A percentile compares a stretch with the other conserved stretches of the same genome.
phyloP scores from a whole-genome alignment of 2,888 invertebrate genomes.

The Tachina fera region DNA sequence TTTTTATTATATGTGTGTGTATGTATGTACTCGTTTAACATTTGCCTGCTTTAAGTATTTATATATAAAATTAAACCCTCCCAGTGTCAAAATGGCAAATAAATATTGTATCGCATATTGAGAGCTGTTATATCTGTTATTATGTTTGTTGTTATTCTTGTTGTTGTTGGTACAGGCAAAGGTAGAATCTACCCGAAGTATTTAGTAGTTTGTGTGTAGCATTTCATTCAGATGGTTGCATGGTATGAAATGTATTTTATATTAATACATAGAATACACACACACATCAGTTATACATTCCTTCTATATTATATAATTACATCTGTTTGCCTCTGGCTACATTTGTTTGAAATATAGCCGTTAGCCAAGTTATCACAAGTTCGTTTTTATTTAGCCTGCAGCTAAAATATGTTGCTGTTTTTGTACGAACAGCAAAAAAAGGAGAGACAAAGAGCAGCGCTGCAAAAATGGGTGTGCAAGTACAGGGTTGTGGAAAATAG shows the following conservation, averaged over 20 bases:
- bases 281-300: constrained; percentile 17
- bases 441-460: constrained; percentile 23
- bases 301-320: constrained; percentile 77
- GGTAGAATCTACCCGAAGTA: constrained; percentile 38
- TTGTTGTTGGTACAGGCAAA: constrained; percentile 46
- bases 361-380: constrained; percentile 82
- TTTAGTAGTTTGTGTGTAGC: constrained; percentile 30
- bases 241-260: constrained; percentile 32
- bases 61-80: constrained; percentile 27
- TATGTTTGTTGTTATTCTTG: background rate
- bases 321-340: constrained; percentile 78
- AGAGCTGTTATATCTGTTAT: constrained; percentile 27
- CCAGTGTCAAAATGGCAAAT: constrained; percentile 29
- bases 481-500: background rate
- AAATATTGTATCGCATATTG: constrained; percentile 55
- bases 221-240: constrained; percentile 33
- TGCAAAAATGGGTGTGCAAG: constrained; percentile 10
- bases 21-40: background rate
- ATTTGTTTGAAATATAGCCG: constrained; percentile 80
- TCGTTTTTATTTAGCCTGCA: constrained; percentile 79
- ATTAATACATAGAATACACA: background rate
- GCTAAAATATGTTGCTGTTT: constrained; percentile 78
- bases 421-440: constrained; percentile 20
- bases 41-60: background rate
- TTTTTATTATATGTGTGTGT: constrained; percentile 11